phyloP scores from a whole-genome alignment of 2,888 invertebrate genomes.

The Leptopilina syphax region DNA sequence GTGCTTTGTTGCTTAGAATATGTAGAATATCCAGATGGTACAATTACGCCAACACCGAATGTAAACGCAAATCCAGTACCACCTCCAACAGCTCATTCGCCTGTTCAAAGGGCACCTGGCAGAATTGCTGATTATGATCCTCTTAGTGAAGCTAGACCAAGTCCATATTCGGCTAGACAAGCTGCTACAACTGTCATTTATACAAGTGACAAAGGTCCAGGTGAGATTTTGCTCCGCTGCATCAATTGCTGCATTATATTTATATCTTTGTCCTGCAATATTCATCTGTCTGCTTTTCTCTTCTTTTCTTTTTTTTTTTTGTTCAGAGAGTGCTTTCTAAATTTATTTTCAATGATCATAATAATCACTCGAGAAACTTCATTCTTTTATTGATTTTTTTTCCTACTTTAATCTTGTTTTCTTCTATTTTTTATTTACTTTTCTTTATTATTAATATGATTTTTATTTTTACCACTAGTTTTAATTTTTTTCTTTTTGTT shows the following conservation, averaged over 20 bases:
- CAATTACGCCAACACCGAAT: slow-evolving; percentile 69
- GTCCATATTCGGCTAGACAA: slow-evolving; percentile 87
- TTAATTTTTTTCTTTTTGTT: too few relatives aligned
- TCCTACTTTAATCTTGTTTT: too few relatives aligned
- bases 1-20: slow-evolving; percentile 66
- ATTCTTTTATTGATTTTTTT: too few relatives aligned
- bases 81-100: slow-evolving; percentile 62
- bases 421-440: too few relatives aligned
- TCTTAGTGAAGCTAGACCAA: slow-evolving; percentile 82
- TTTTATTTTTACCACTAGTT: too few relatives aligned
- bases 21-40: slow-evolving; percentile 75
- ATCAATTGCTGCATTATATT: slow-evolving; percentile 18
- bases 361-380: too few relatives aligned
- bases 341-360: neutral
- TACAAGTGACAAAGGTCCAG: slow-evolving; percentile 86
- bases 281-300: too few relatives aligned
- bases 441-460: too few relatives aligned
- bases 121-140: slow-evolving; percentile 91
- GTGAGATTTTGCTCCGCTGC: slow-evolving; percentile 73
- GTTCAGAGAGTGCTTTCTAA: too few relatives aligned
- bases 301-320: too few relatives aligned
- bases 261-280: slow-evolving; percentile 10
- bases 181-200: slow-evolving; percentile 90
- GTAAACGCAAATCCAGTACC: slow-evolving; percentile 59
- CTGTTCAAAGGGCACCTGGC: slow-evolving; percentile 80